Evolutionary conservation across 2,888 invertebrate species (phyloP).

Genomic region (Globia sparganii): DNA sequence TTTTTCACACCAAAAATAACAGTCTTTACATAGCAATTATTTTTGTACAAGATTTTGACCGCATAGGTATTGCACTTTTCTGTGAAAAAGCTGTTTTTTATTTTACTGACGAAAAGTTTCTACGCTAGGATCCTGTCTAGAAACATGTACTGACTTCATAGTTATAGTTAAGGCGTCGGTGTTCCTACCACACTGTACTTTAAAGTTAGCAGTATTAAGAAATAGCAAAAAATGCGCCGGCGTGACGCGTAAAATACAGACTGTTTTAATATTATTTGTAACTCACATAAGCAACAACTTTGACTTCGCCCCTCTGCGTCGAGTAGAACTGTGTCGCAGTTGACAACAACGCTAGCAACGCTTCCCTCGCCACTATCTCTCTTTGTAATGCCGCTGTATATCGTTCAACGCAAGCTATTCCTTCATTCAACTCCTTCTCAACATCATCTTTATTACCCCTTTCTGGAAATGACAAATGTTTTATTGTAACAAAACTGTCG

Average conservation of each 20-base stretch:
- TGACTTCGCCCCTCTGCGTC: constrained; percentile 97
- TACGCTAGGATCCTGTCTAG: background rate
- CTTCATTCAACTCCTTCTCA: constrained; percentile 96
- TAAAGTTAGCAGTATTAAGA: background rate
- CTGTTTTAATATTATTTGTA: too few species aligned
- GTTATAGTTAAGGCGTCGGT: background rate
- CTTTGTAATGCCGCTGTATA: constrained; percentile 95
- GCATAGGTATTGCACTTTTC: too few species aligned
- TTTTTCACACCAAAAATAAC: too few species aligned
- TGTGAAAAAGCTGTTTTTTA: background rate
- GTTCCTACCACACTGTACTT: too few species aligned
- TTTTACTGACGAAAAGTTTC: too few species aligned
- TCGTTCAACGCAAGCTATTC: constrained; percentile 94
- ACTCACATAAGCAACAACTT: constrained; percentile 98
- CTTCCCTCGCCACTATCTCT: constrained; percentile 95
- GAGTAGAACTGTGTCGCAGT: constrained; percentile 96
- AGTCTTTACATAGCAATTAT: too few species aligned
- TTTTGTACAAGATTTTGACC: too few species aligned
- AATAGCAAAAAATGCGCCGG: background rate
- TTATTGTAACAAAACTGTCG: background rate
- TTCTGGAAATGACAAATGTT: constrained; percentile 88
- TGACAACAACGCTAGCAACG: constrained; percentile 94
- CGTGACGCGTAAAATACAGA: background rate
- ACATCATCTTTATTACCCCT: constrained; percentile 96
- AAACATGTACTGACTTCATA: background rate